phyloP scores from a whole-genome alignment of 2,888 invertebrate genomes.

The Drosophila picticornis region DNA sequence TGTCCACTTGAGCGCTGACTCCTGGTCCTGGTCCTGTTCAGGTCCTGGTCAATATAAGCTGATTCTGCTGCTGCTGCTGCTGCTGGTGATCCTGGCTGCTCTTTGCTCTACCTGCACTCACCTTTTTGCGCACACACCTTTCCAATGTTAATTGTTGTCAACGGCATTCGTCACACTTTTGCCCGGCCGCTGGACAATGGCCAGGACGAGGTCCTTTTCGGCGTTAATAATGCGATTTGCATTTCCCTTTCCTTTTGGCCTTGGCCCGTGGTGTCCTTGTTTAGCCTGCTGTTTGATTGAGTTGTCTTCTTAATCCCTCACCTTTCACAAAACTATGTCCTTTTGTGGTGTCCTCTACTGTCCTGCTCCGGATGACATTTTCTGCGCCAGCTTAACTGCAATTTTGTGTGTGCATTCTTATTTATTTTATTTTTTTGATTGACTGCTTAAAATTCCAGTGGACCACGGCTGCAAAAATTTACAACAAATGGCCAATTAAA shows the following conservation, averaged over 20 bases:
- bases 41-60: constrained; percentile 20
- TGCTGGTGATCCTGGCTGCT: not conserved
- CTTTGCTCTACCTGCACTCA: constrained; percentile 49
- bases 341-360: constrained; percentile 16
- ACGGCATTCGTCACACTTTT: constrained; percentile 76
- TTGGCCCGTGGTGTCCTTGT: constrained; percentile 33
- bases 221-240: constrained; percentile 84
- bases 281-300: constrained; percentile 75
- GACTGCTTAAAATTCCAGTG: constrained; percentile 65
- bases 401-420: constrained; percentile 48
- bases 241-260: constrained; percentile 70
- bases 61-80: not conserved
- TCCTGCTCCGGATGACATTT: constrained; percentile 31
- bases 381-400: constrained; percentile 63
- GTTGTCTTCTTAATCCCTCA: constrained; percentile 66
- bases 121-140: constrained; percentile 31
- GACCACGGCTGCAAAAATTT: constrained; percentile 27
- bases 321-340: constrained; percentile 53
- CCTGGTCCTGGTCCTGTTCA: not conserved
- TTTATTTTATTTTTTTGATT: constrained; percentile 56
- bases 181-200: constrained; percentile 58
- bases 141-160: constrained; percentile 70
- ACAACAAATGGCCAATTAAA: not conserved
- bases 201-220: constrained; percentile 59
- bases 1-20: constrained; percentile 66